phyloP scores from a whole-genome alignment of 2,888 invertebrate genomes.

The Agrilus cyanescens region DNA sequence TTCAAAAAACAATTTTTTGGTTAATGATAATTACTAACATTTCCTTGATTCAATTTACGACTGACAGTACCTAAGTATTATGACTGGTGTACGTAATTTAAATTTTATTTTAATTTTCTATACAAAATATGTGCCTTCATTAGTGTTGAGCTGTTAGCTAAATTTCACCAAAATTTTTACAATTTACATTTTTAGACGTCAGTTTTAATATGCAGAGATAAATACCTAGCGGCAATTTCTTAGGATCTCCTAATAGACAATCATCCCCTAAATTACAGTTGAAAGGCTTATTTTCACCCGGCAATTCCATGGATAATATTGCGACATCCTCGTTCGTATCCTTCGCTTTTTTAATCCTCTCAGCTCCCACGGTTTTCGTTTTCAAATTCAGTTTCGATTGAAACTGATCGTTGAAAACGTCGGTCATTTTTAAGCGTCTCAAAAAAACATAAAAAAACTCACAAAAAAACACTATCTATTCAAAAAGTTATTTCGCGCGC shows the following conservation, averaged over 20 bases:
- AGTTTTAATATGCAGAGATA: no score
- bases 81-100: no score
- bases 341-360: constrained; percentile 64
- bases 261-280: constrained; percentile 63
- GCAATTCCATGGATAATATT: constrained; percentile 73
- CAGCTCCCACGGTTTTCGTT: constrained; percentile 72
- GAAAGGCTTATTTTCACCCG: constrained; percentile 58
- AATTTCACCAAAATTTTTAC: no score
- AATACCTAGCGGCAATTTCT: constrained; percentile 66
- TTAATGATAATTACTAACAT: no score
- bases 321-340: constrained; percentile 82
- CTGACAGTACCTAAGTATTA: no score
- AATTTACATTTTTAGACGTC: no score
- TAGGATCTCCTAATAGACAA: constrained; percentile 66
- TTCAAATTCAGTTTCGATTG: constrained; percentile 59
- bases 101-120: no score
- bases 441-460: background rate
- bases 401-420: constrained; percentile 68
- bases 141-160: no score
- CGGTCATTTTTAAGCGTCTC: constrained; percentile 47
- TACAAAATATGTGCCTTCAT: no score
- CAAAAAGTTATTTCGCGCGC: background rate
- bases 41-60: no score
- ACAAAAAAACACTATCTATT: constrained; percentile 1
- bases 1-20: no score